A percentile compares a stretch with the other conserved stretches of the same genome.
Conservation (phyloP, 2,113 vertebrate species). For the Haliaeetus leucogaster region DNA sequence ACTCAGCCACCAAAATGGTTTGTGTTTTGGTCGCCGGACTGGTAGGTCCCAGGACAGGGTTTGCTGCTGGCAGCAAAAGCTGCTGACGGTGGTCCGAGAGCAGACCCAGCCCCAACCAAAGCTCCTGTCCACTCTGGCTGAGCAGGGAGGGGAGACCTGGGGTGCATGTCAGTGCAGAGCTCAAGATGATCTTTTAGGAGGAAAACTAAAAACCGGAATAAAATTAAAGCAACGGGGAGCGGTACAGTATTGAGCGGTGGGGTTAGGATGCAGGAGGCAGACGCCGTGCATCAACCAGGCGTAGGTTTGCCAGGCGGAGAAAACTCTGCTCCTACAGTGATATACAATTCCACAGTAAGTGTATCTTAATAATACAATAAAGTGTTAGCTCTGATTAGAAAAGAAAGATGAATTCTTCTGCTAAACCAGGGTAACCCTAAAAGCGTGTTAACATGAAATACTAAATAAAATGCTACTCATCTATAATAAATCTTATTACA, state of each 20-base stretch:
- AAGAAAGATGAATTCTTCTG: conserved; percentile 81
- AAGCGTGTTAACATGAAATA: conserved; percentile 86
- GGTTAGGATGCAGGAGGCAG: neutral
- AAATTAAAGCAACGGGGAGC: accelerated
- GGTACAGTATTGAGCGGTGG: accelerated
- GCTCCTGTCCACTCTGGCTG: neutral
- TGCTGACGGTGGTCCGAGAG: accelerated
- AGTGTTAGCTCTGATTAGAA: conserved; percentile 81
- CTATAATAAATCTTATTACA: conserved; percentile 88
- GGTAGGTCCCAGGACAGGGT: neutral
- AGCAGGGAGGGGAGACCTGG: neutral
- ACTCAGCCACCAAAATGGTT: no score
- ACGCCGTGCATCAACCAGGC: neutral
- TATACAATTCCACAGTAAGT: conserved; percentile 43
- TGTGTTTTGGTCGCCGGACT: accelerated
- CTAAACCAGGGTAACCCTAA: conserved; percentile 83
- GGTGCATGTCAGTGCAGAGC: neutral
- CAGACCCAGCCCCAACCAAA: neutral
- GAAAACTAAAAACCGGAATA: neutral
- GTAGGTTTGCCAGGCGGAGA: conserved; percentile 25
- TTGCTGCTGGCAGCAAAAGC: neutral
- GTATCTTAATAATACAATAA: conserved; percentile 74
- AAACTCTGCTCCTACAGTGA: conserved; percentile 42
- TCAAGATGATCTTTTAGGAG: neutral
- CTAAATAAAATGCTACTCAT: conserved; percentile 88